Percentiles rank a stretch among this genome's conserved stretches.
Evolutionary conservation across 2,888 invertebrate genomes (phyloP).

Genomic region (Brachypalpus laphriformis): DNA sequence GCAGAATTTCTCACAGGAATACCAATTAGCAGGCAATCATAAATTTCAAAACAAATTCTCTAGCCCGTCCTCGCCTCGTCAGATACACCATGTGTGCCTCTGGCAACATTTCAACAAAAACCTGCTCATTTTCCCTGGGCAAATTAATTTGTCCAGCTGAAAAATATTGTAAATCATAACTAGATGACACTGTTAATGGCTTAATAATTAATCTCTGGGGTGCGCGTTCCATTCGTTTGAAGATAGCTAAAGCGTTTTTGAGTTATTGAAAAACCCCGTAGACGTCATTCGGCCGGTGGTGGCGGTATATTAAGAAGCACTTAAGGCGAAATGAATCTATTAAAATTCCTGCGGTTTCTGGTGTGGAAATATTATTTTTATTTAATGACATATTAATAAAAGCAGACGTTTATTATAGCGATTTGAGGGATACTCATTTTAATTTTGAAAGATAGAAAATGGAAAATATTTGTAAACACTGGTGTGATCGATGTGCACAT

Average conservation of each 20-base stretch:
- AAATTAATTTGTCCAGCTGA: slow-evolving; percentile 63
- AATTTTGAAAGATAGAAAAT: slow-evolving; percentile 63
- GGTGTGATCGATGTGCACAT: slow-evolving; percentile 54
- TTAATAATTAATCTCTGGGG: slow-evolving; percentile 60
- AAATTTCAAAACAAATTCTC: slow-evolving; percentile 15
- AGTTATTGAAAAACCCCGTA: slow-evolving; percentile 54
- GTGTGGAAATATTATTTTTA: slow-evolving; percentile 70
- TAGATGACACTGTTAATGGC: slow-evolving; percentile 61
- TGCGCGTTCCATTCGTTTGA: slow-evolving; percentile 17
- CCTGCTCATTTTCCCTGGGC: slow-evolving; percentile 10
- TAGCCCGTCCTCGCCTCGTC: neutral
- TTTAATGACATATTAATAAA: slow-evolving; percentile 70
- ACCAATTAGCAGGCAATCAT: slow-evolving; percentile 48
- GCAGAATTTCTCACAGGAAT: slow-evolving; percentile 53
- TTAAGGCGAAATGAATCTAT: slow-evolving; percentile 59
- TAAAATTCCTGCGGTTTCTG: slow-evolving; percentile 67
- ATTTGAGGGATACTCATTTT: slow-evolving; percentile 53
- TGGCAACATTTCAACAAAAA: slow-evolving; percentile 58
- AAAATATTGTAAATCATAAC: slow-evolving; percentile 66
- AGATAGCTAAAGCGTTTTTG: slow-evolving; percentile 40
- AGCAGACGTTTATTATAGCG: slow-evolving; percentile 54
- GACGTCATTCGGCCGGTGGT: slow-evolving; percentile 44
- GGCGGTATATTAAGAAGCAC: slow-evolving; percentile 64
- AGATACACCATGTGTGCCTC: neutral
- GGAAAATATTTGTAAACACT: slow-evolving; percentile 67